Evolutionary conservation across 2,113 vertebrate genomes (phyloP), one percentile per base, ranked within the genome.

Genomic region (Otolemur garnettii): DNA sequence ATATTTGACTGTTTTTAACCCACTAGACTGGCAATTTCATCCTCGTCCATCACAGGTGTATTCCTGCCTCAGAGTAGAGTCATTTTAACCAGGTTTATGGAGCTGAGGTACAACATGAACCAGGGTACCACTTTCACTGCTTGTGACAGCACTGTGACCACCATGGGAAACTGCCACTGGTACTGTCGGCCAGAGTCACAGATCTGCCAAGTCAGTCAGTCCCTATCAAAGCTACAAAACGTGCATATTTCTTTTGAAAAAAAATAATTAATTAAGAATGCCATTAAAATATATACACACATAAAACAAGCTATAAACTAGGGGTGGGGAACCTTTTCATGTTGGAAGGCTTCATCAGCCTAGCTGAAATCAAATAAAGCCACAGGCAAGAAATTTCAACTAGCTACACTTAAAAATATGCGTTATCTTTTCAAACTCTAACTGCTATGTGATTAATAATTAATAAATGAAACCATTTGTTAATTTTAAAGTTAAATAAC

Each of bases 241-340:
- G 38, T 42, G 22, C 75, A 21, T 74, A 33, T 64, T 24, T 96
- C 19, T 92, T 79, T 78, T 72, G 77, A 78, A 35, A 42, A 38
- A 62, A 85, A 72, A 87, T 88, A 22, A 60, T 33, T 62, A 60
- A 45, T 75, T 77, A n/a, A 92, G 94, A 92, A 78, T 69, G 68
- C 3, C 60, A 55, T 90, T 80, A 86, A 59, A 57, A 87, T 85
- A 57, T 19, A 30, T 30, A 53, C 26, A 79, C 60, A 78, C 26
- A 38, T 60, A 79, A 84, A 94, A 85, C 7, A 91, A 88, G 62
- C 24, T 64, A 64, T 64, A 64, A 64, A 64, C 62, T 11, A 62
- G 24, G 24, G 60, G 60, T 26, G 26, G 60, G 60, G 60, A 62
- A 64, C 22, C 22, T 10, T 26, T 62, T 62, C 60, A 62, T 62